A percentile compares a stretch with the other conserved stretches of the same genome.
These are phyloP conservation scores for Pimpla rufipes DNA, from an alignment of 2,888 invertebrate genomes.

Conservation along the genomic window DNA sequence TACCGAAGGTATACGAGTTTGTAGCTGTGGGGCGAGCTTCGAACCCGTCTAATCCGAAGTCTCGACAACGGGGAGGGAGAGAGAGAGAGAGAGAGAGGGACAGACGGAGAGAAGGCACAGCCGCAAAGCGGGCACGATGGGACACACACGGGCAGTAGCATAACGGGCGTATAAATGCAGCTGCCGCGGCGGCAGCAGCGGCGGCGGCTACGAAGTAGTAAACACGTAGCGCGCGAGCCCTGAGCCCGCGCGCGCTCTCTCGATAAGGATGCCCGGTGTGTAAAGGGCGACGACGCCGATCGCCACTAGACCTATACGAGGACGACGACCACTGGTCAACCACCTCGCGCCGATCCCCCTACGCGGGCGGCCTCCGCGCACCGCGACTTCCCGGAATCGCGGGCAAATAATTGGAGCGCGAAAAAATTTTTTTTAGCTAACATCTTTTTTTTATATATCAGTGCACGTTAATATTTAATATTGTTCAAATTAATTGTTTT, in stretches of 20 bases:
- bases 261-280: conserved; percentile 59
- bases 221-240: conserved; percentile 60
- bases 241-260: conserved; percentile 59
- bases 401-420: conserved; percentile 11
- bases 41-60: conserved; percentile 66
- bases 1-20: conserved; percentile 4
- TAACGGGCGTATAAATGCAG: conserved; percentile 68
- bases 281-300: conserved; percentile 45
- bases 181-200: conserved; percentile 54
- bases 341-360: conserved; percentile 29
- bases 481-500: background rate
- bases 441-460: background rate
- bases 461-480: background rate
- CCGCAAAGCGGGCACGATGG: conserved; percentile 46
- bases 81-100: conserved; percentile 11
- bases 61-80: conserved; percentile 27
- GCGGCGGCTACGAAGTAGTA: conserved; percentile 48
- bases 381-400: conserved; percentile 46
- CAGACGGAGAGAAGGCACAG: conserved; percentile 24
- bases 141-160: conserved; percentile 42
- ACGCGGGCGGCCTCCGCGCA: background rate
- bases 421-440: background rate
- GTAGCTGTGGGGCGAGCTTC: conserved; percentile 49
- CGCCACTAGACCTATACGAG: conserved; percentile 25
- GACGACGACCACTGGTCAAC: conserved; percentile 47